Conservation (phyloP, 2,888 invertebrate genomes). For the Phortica magna region DNA sequence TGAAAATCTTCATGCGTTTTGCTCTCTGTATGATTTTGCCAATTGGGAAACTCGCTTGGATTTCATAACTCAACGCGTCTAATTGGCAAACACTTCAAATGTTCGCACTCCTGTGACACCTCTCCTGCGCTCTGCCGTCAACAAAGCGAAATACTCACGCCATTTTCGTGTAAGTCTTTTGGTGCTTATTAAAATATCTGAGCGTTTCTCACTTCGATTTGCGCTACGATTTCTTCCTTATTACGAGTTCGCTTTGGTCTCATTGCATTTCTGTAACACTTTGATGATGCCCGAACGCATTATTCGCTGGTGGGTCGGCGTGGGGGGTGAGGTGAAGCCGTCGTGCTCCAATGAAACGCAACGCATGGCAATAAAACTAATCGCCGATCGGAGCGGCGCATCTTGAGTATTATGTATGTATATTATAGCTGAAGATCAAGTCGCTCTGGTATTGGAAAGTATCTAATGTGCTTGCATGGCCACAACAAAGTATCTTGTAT, state of each 20-base stretch:
- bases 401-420: background rate
- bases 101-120: background rate
- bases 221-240: background rate
- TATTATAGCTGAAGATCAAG: conserved; percentile 13
- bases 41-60: background rate
- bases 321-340: no score
- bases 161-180: background rate
- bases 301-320: no score
- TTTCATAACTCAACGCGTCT: conserved; percentile 11
- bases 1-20: background rate
- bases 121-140: background rate
- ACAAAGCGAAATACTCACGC: background rate
- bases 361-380: conserved; percentile 17
- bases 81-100: conserved; percentile 8
- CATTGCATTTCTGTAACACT: background rate
- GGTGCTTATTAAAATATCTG: conserved; percentile 3
- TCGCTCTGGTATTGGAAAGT: background rate
- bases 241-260: background rate
- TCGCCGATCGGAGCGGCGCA: no score
- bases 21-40: background rate
- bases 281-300: background rate
- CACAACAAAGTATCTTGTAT: background rate
- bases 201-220: background rate
- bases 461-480: background rate
- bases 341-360: conserved; percentile 10